These are phyloP conservation scores for Cyanistes caeruleus DNA, from an alignment of 2,113 vertebrate genomes.

Conservation along the genomic window DNA sequence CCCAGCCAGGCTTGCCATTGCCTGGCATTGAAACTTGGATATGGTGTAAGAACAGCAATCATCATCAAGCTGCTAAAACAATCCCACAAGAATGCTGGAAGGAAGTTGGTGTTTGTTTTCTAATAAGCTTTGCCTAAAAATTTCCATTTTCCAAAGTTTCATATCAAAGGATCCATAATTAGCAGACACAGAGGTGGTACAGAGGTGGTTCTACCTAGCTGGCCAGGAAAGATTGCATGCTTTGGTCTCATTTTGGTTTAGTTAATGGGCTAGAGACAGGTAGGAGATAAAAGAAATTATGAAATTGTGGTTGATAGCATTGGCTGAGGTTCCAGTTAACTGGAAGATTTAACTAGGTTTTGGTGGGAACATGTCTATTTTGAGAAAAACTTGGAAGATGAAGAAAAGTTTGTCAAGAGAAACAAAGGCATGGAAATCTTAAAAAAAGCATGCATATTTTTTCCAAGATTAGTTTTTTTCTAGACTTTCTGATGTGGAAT, in stretches of 20 bases:
- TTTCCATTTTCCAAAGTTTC: not conserved
- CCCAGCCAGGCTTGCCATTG: not conserved
- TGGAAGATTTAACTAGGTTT: not conserved
- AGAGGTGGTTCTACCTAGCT: not conserved
- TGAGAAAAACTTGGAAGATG: not conserved
- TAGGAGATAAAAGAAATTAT: not conserved
- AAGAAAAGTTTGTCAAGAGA: not conserved
- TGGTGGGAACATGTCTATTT: not conserved
- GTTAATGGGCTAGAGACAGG: not conserved
- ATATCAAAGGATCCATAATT: not conserved
- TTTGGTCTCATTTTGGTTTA: not conserved
- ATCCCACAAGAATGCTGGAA: not conserved
- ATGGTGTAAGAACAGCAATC: not conserved
- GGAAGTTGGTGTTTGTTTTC: not conserved
- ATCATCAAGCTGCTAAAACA: not conserved
- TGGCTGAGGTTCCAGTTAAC: not conserved
- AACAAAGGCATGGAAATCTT: not conserved
- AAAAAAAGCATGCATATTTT: not conserved
- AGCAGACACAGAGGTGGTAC: not conserved
- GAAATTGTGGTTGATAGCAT: not conserved
- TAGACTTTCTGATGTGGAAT: not conserved
- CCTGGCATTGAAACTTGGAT: not conserved
- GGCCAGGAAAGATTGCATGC: not conserved
- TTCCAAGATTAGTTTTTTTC: not conserved
- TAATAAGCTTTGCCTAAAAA: not conserved